Evolutionary conservation across 2,888 invertebrate genomes (phyloP).

Genomic region (Cantharis rufa): DNA sequence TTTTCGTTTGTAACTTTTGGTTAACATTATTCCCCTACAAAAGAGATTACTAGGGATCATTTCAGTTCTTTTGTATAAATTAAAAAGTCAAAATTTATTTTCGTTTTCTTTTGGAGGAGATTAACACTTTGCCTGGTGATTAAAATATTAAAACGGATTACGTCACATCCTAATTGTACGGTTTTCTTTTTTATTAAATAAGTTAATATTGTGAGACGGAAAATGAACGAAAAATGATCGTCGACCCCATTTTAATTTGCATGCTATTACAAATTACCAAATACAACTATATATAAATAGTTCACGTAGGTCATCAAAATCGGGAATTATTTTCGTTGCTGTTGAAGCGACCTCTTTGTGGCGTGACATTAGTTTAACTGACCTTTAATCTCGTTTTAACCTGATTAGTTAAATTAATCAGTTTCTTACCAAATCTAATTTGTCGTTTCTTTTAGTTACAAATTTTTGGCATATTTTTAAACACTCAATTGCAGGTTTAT

Average conservation of each 20-base stretch:
- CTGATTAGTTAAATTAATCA: not conserved
- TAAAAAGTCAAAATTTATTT: not conserved
- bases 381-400: not conserved
- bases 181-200: not conserved
- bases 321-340: not conserved
- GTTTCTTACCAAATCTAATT: not conserved
- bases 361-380: not conserved
- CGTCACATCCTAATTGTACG: not conserved
- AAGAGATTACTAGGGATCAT: not conserved
- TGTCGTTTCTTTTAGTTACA: not conserved
- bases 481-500: not conserved
- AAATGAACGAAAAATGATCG: not conserved
- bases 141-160: not conserved
- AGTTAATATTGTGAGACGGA: not conserved
- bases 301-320: not conserved
- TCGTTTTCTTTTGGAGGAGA: not conserved
- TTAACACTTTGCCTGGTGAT: not conserved
- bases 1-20: not conserved
- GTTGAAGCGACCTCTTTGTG: not conserved
- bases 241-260: not conserved
- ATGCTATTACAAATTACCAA: not conserved
- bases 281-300: not conserved
- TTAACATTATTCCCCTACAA: not conserved
- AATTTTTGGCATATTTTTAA: not conserved
- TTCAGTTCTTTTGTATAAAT: not conserved